These are phyloP conservation scores for Platanista minor DNA, from an alignment of 2,113 vertebrate species.

Conservation along the genomic window DNA sequence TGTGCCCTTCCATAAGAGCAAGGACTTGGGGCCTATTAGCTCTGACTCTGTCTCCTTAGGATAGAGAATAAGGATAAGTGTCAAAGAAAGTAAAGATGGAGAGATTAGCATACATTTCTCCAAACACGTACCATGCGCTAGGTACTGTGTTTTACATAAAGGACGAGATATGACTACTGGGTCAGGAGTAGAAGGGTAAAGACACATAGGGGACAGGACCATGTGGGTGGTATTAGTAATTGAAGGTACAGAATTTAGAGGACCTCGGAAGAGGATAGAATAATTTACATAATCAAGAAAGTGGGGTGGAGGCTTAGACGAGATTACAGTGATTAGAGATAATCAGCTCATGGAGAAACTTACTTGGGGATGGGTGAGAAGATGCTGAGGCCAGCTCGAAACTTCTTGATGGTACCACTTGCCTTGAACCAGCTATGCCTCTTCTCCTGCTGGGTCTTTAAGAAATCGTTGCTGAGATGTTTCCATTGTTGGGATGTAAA, in stretches of 20 bases:
- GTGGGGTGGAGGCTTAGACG: neutral
- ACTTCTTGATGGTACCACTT: constrained; percentile 97
- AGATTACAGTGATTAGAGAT: neutral
- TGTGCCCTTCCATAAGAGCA: neutral
- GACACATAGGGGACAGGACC: neutral
- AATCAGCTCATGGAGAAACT: constrained; percentile 32
- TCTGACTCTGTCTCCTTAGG: neutral
- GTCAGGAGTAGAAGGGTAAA: neutral
- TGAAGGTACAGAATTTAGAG: constrained; percentile 12
- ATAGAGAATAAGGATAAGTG: neutral
- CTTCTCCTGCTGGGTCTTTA: constrained; percentile 98
- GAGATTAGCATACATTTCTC: neutral
- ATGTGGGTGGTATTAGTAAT: neutral
- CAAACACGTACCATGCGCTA: neutral
- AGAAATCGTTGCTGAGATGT: constrained; percentile 98
- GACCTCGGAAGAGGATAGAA: neutral
- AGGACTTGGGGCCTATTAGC: neutral
- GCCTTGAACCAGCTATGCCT: constrained; percentile 99
- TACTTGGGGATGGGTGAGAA: constrained; percentile 99
- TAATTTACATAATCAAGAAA: neutral
- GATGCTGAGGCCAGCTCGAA: constrained; percentile 97
- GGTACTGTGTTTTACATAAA: neutral
- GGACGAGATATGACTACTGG: neutral
- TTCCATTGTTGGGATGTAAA: constrained; percentile 99
- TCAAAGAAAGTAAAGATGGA: neutral